phyloP scores from a whole-genome alignment of 1,140 invertebrate genomes.

The Nasonia longicornis region DNA sequence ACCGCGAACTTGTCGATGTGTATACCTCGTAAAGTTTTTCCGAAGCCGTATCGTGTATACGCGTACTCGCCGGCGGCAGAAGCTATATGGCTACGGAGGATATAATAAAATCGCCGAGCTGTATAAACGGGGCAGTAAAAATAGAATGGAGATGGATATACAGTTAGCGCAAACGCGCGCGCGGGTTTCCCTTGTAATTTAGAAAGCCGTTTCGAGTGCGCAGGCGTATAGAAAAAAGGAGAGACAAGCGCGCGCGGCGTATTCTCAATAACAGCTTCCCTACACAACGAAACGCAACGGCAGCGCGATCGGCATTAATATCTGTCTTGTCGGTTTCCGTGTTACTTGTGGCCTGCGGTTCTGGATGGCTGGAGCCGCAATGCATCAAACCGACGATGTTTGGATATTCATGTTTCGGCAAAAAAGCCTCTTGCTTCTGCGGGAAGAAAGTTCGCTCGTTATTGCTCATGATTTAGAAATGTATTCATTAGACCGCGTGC shows the following conservation, averaged over 20 bases:
- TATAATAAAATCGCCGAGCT: not conserved
- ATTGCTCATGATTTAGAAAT: no score
- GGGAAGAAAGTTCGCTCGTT: no score
- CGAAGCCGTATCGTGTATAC: not conserved
- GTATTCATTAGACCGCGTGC: no score
- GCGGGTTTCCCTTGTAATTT: slow-evolving; percentile 7
- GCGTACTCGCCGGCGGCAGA: no score
- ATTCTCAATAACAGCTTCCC: slow-evolving; percentile 20
- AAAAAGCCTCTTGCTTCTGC: no score
- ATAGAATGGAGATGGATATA: slow-evolving; percentile 14
- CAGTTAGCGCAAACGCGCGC: slow-evolving; percentile 20
- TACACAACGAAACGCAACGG: not conserved
- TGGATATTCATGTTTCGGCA: not conserved
- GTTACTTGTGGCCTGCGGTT: slow-evolving; percentile 16
- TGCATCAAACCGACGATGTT: not conserved
- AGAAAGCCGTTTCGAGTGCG: slow-evolving; percentile 15
- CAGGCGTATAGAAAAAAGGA: not conserved
- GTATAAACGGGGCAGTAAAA: slow-evolving; percentile 7
- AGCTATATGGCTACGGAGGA: not conserved
- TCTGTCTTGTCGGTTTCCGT: slow-evolving; percentile 5
- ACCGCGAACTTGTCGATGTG: not conserved
- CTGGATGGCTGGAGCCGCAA: slow-evolving; percentile 3
- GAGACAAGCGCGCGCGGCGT: not conserved
- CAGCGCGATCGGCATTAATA: slow-evolving; percentile 16
- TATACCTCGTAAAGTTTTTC: not conserved